phyloP scores from a whole-genome alignment of 30 jellyfish, hydroid and myxozoan genomes.

The Chrysaora quinquecirrha region DNA sequence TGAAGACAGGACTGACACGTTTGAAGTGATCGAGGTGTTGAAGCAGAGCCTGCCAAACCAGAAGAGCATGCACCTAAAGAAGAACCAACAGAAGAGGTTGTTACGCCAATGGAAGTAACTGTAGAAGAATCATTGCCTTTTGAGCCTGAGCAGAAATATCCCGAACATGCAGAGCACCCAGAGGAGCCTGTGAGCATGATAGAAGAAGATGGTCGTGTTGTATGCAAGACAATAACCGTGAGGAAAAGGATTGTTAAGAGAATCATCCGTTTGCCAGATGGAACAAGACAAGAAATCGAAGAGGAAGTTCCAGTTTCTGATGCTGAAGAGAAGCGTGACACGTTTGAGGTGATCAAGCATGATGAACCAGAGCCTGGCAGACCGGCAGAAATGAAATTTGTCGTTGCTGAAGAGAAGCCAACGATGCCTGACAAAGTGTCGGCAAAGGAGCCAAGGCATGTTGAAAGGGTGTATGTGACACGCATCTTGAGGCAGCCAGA shows the following conservation, averaged over 20 bases:
- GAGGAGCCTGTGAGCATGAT: neutral
- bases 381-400: neutral
- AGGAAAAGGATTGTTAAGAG: slow-evolving; percentile 51
- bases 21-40: too few relatives aligned
- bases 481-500: slow-evolving; percentile 68
- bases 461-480: slow-evolving; percentile 60
- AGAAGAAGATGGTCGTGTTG: slow-evolving; percentile 27
- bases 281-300: slow-evolving; percentile 65
- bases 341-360: neutral
- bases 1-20: neutral
- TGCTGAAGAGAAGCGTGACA: neutral
- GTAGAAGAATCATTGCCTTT: neutral
- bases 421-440: neutral
- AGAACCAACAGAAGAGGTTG: slow-evolving; percentile 8
- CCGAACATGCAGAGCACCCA: too few relatives aligned
- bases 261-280: slow-evolving; percentile 60
- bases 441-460: slow-evolving; percentile 53
- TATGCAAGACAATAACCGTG: slow-evolving; percentile 48
- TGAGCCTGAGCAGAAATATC: neutral
- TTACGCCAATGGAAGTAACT: neutral
- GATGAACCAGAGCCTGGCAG: slow-evolving; percentile 13
- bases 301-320: slow-evolving; percentile 47
- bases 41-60: too few relatives aligned
- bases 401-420: neutral
- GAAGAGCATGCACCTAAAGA: too few relatives aligned